Conservation (phyloP, 2,888 invertebrate species). For the Onthophagus sagittarius region DNA sequence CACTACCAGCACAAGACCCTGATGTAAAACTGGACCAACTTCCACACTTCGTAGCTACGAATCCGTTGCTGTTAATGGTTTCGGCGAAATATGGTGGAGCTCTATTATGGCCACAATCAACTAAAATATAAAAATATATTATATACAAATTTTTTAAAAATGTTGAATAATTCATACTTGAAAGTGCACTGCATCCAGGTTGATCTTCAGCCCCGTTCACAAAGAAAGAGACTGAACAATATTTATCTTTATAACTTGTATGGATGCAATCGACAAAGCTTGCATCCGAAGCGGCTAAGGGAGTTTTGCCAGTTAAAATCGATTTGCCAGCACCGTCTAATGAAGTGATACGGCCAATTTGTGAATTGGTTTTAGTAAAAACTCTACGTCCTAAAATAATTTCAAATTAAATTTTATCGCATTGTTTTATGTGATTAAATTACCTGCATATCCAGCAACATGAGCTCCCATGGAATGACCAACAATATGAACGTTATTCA, state of each 20-base stretch:
- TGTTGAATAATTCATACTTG: neutral
- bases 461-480: constrained; percentile 33
- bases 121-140: neutral
- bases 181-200: neutral
- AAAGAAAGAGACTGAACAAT: neutral
- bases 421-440: constrained; percentile 27
- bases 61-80: neutral
- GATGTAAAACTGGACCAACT: neutral
- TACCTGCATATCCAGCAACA: constrained; percentile 37
- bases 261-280: neutral
- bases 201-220: neutral
- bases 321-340: neutral
- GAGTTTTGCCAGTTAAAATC: neutral
- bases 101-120: neutral
- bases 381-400: neutral
- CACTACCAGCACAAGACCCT: neutral
- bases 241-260: neutral
- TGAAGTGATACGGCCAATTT: neutral
- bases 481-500: constrained; percentile 13
- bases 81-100: neutral
- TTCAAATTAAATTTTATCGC: neutral
- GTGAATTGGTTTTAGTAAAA: neutral
- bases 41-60: neutral
- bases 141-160: neutral
- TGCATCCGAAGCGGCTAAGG: neutral